Percentiles rank a stretch among this genome's conserved stretches.
These are phyloP conservation scores for Drosophila sordidapex DNA, from an alignment of 2,888 invertebrate species.

Conservation along the genomic window DNA sequence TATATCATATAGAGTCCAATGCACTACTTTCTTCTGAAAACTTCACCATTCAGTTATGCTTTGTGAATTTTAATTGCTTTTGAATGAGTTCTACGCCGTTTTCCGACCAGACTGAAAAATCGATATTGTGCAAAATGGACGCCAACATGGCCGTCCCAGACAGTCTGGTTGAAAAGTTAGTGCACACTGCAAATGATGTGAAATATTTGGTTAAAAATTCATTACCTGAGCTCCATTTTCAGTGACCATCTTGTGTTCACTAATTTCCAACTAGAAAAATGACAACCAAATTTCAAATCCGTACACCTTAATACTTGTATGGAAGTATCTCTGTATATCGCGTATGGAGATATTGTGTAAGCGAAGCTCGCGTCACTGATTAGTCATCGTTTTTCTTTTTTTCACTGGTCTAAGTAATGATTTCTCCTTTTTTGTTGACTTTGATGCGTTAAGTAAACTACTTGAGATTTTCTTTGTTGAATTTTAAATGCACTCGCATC, in stretches of 20 bases:
- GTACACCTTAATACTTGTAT: conserved; percentile 29
- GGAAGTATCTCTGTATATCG: conserved; percentile 48
- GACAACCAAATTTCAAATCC: conserved; percentile 23
- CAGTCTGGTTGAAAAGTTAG: conserved; percentile 43
- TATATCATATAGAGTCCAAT: background rate
- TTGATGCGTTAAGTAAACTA: conserved; percentile 30
- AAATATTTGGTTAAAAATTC: conserved; percentile 11
- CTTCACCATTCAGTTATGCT: background rate
- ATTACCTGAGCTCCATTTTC: conserved; percentile 85
- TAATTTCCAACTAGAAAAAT: conserved; percentile 34
- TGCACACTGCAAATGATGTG: conserved; percentile 18
- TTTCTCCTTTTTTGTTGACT: conserved; percentile 26
- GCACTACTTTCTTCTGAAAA: background rate
- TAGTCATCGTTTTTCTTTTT: conserved; percentile 78
- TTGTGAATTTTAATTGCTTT: conserved; percentile 20
- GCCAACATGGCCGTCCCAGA: conserved; percentile 81
- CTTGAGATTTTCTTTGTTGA: conserved; percentile 50
- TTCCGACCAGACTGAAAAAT: conserved; percentile 80
- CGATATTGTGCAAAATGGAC: conserved; percentile 83
- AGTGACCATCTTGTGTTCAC: conserved; percentile 83
- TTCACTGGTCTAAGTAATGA: conserved; percentile 50
- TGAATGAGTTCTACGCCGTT: conserved; percentile 38
- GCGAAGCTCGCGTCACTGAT: conserved; percentile 82
- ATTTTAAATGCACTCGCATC: conserved; percentile 75
- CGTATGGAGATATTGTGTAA: conserved; percentile 83